Base-by-base conservation (phyloP, 2,797 vertebrate species). In the Tachyglossus aculeatus region DNA sequence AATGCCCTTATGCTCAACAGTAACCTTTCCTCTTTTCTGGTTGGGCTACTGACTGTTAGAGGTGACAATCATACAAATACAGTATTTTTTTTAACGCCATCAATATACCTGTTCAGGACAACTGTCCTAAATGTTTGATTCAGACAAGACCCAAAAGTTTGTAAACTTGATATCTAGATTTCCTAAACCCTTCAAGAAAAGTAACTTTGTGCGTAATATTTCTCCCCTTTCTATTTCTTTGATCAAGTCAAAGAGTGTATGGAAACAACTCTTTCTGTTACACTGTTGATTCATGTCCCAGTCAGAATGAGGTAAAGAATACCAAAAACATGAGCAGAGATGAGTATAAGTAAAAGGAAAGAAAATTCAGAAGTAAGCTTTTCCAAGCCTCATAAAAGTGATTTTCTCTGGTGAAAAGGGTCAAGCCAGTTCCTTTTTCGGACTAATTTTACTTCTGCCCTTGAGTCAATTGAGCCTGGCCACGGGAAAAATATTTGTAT, bases 221-320 rank as follows among this genome's bases (percentile, higher is more conserved):
- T 61, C n/a, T n/a, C n/a, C n/a, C n/a, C n/a, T n/a, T n/a, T n/a
- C n/a, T n/a, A 39, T 6, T 39, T 27, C 44, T 71, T 41, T 44
- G 63, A 41, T 67, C 25, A 44, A 60, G 10, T 43, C 44, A 44
- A 33, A 57, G 66, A 65, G 72, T 67, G 47, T 59, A 33, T 37
- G 53, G 43, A 27, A 43, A 62, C 11, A 56, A 25, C 38, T 43
- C 67, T 39, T 37, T 64, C 37, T 65, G 5, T 70, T 29, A 38
- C 73, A 64, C 29, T 64, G 31, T 24, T 21, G 21, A 19, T 39
- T 6, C 38, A 14, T 10, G 43, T 41, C 11, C 32, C n/a, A 11
- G 10, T 21, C 9, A 16, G 55, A 27, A n/a, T n/a, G n/a, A n/a
- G n/a, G n/a, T n/a, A n/a, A n/a, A n/a, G n/a, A n/a, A n/a, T n/a